Conservation (phyloP, 2,113 vertebrate species). For the Lepus timidus region DNA sequence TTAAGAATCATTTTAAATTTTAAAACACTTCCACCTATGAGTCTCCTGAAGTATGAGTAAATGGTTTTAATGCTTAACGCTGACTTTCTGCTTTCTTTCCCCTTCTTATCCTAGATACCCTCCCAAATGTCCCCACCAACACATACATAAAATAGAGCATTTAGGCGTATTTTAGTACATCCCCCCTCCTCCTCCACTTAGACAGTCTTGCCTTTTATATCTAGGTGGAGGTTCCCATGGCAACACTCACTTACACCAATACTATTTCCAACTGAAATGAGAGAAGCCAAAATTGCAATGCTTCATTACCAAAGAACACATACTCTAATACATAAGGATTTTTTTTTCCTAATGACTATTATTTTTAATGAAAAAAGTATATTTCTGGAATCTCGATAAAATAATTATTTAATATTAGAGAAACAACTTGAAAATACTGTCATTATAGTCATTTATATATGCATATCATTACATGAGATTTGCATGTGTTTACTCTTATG, state of each 20-base stretch:
- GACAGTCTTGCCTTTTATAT: constrained; percentile 72
- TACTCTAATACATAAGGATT: constrained; percentile 66
- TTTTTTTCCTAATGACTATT: constrained; percentile 75
- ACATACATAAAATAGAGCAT: not conserved
- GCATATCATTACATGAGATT: constrained; percentile 82
- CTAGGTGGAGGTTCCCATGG: constrained; percentile 70
- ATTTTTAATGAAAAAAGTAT: constrained; percentile 85
- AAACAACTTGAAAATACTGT: constrained; percentile 75
- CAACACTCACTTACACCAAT: constrained; percentile 71
- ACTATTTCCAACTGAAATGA: constrained; percentile 75
- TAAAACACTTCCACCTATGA: constrained; percentile 4
- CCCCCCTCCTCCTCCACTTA: constrained; percentile 58
- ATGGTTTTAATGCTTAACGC: not conserved
- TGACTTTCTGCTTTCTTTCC: constrained; percentile 54
- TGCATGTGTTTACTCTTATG: constrained; percentile 83
- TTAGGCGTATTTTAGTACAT: constrained; percentile 61
- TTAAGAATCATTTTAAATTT: constrained; percentile 65
- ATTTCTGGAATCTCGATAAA: constrained; percentile 82
- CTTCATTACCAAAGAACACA: constrained; percentile 75
- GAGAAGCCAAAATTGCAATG: constrained; percentile 74
- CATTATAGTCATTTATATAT: constrained; percentile 79
- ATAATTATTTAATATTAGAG: constrained; percentile 84
- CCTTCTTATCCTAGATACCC: not conserved
- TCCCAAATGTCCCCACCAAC: not conserved
- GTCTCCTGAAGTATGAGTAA: not conserved